These are phyloP conservation scores for Brachypterus glaber DNA, from an alignment of 2,888 invertebrate species.

Conservation along the genomic window DNA sequence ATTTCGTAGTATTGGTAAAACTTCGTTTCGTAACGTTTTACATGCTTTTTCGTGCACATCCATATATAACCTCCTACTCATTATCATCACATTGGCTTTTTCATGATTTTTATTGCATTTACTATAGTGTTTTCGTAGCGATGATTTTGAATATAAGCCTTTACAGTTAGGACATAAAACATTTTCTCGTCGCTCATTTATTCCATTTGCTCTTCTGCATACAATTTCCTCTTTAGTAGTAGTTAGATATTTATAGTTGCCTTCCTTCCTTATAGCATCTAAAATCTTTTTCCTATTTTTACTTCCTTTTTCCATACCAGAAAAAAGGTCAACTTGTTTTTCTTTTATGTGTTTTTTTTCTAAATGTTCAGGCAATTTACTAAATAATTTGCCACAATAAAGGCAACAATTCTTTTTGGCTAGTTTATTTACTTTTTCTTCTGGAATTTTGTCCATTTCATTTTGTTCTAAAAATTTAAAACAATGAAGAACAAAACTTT, in stretches of 20 bases:
- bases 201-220: too few species aligned
- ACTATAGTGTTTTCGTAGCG: conserved; percentile 7
- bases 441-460: too few species aligned
- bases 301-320: neutral
- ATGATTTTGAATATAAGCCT: conserved; percentile 4
- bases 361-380: conserved; percentile 1
- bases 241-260: too few species aligned
- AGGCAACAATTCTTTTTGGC: neutral
- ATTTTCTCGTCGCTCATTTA: neutral
- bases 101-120: conserved; percentile 1
- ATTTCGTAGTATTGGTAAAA: conserved; percentile 3
- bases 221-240: too few species aligned
- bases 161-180: conserved; percentile 7
- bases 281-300: conserved; percentile 1
- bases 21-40: neutral
- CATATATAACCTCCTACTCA: conserved; percentile 3
- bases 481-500: too few species aligned
- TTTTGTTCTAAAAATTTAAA: too few species aligned
- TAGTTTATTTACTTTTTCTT: neutral
- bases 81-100: neutral
- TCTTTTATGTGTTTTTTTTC: neutral
- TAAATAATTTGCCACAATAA: neutral
- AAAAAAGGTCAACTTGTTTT: neutral
- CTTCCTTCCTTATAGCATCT: neutral
- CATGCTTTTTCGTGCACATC: conserved; percentile 8